Base-by-base conservation (phyloP, 2,888 invertebrate genomes). In the Diarsia dahlii region DNA sequence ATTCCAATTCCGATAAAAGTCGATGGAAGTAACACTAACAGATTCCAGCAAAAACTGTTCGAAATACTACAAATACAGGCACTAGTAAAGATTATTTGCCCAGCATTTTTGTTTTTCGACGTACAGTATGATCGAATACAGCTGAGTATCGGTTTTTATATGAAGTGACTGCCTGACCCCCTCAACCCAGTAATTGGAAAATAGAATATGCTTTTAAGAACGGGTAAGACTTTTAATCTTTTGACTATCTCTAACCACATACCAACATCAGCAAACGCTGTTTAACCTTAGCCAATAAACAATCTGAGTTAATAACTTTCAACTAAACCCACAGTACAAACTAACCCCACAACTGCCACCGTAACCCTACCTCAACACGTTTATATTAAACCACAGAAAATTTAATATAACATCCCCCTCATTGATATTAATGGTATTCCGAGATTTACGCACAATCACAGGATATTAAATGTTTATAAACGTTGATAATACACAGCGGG, bases 401-500 rank as follows among this genome's bases (percentile, higher is more conserved):
- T 87, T 71, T 88, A 87, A 85, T 87, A 75, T 84, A 76, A 83
- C 74, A 50, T 71, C 71, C 20, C 65, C 52, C 50, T 85, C 70
- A 84, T 84, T 85, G 88, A 85, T 85, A 87, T 84, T 78, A 87
- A 84, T 87, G 84, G 56, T 85, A 81, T 87, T 73, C 64, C 39
- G 73, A 86, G 87, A 84, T 84, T 84, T 82, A 82, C 85, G 84
- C 60, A 85, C 85, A 87, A 85, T 76, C 85, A 77, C 71, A 74
- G 83, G 87, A 82, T 84, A 84, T 82, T 82, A 87, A 85, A 87
- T 75, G 86, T 76, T 81, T 80, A 75, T 85, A 87, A 87, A 85
- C 78, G 86, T 74, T 76, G 74, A 85, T 84, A 87, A 85, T 78
- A 76, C 85, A 75, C 74, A 80, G 81, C 84, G 64, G 84, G 83